phyloP scores from a whole-genome alignment of 2,113 vertebrate genomes.

The Micronycteris hirsuta region DNA sequence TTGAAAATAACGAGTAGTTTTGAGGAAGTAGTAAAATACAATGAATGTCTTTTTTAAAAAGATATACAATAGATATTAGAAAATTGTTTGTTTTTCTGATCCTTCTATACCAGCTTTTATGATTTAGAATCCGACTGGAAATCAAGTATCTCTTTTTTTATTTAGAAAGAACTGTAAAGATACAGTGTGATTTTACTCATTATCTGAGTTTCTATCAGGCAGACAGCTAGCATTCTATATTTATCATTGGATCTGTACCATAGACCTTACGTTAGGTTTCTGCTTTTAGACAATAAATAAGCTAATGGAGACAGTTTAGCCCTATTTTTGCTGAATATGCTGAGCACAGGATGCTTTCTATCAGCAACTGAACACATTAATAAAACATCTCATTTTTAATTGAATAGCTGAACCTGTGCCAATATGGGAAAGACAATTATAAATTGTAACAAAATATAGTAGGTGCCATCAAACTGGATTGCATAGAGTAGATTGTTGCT shows the following conservation, averaged over 20 bases:
- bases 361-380: constrained; percentile 40
- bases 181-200: not conserved
- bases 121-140: not conserved
- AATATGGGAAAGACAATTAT: not conserved
- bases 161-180: not conserved
- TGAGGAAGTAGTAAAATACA: not conserved
- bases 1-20: not conserved
- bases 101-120: not conserved
- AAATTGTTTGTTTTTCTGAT: not conserved
- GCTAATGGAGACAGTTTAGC: constrained; percentile 17
- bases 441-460: constrained; percentile 15
- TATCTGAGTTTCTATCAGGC: not conserved
- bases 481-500: not conserved
- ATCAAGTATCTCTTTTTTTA: not conserved
- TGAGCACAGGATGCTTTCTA: constrained; percentile 25
- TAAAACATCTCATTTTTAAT: constrained; percentile 65
- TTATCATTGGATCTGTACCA: not conserved
- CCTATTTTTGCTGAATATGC: constrained; percentile 43
- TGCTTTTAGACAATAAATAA: constrained; percentile 43
- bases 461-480: not conserved
- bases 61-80: not conserved
- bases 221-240: constrained; percentile 41
- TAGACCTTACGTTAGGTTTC: constrained; percentile 10
- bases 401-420: constrained; percentile 20
- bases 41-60: not conserved